Percentiles rank a stretch among this genome's conserved stretches.
Conservation (phyloP, 2,888 invertebrate species). For the Therioaphis trifolii region DNA sequence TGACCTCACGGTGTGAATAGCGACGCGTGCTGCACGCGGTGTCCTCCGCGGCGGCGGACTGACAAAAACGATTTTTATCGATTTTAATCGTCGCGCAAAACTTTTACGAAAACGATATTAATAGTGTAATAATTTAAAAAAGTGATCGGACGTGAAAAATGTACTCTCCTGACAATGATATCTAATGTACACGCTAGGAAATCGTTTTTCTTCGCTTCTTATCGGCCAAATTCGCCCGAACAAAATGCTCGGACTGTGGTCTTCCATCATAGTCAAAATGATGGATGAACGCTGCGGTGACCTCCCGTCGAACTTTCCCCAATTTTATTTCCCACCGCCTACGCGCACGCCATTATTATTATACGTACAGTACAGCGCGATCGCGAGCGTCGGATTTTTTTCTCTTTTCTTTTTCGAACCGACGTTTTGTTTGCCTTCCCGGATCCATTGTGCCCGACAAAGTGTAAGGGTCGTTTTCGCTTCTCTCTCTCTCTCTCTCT, state of each 20-base stretch:
- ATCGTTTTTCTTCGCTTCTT: slow-evolving; percentile 43
- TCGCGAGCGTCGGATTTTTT: slow-evolving; percentile 16
- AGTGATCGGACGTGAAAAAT: slow-evolving; percentile 46
- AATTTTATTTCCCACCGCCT: slow-evolving; percentile 37
- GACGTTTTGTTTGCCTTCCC: slow-evolving; percentile 27
- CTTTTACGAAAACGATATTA: not conserved
- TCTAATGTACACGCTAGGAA: slow-evolving; percentile 38
- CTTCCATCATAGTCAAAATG: slow-evolving; percentile 62
- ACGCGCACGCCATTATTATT: not conserved
- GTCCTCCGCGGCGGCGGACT: too few species aligned
- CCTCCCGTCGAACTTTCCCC: slow-evolving; percentile 47
- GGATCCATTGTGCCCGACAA: slow-evolving; percentile 18
- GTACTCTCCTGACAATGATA: slow-evolving; percentile 37
- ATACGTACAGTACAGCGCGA: too few species aligned
- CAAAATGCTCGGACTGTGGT: slow-evolving; percentile 51
- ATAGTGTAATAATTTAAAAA: slow-evolving; percentile 23
- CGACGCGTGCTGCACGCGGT: not conserved
- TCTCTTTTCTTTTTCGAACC: not conserved
- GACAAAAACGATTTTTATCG: not conserved
- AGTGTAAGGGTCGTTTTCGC: not conserved
- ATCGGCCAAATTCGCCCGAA: slow-evolving; percentile 51
- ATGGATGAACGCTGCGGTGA: slow-evolving; percentile 50
- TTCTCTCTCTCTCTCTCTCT: not conserved
- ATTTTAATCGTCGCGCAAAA: slow-evolving; percentile 20
- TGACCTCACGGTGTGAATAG: too few species aligned